Percentiles rank a stretch among this genome's conserved stretches.
phyloP scores from a whole-genome alignment of 35 echinoderm and acorn worm genomes.

The Patiria miniata region DNA sequence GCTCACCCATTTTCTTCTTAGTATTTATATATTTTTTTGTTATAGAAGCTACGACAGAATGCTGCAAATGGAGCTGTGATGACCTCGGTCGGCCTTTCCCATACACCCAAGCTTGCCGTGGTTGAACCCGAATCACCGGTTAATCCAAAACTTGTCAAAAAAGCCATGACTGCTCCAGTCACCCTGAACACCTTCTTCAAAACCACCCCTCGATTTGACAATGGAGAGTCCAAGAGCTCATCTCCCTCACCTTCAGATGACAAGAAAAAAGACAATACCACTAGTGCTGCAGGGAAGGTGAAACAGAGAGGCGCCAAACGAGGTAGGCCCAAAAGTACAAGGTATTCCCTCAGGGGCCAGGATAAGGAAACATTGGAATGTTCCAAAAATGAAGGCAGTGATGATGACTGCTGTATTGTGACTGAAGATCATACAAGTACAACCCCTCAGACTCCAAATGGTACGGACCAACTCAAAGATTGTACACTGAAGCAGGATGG shows the following conservation, averaged over 20 bases:
- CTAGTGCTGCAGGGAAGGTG: too few species aligned
- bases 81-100: neutral
- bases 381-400: neutral
- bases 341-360: too few species aligned
- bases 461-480: neutral
- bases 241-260: neutral
- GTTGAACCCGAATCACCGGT: constrained; percentile 72
- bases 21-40: neutral
- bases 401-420: constrained; percentile 1
- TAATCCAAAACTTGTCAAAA: constrained; percentile 63
- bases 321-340: too few species aligned
- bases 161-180: constrained; percentile 80
- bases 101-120: constrained; percentile 27
- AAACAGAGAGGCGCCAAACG: too few species aligned
- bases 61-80: neutral
- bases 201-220: neutral
- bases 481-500: neutral
- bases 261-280: neutral
- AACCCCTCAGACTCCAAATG: neutral
- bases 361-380: neutral
- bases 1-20: too few species aligned
- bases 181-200: constrained; percentile 86
- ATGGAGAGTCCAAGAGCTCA: neutral
- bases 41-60: neutral
- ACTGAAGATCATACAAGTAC: neutral